Base-by-base conservation (phyloP, 2,888 invertebrate species). In the Habroteleia sp. region DNA sequence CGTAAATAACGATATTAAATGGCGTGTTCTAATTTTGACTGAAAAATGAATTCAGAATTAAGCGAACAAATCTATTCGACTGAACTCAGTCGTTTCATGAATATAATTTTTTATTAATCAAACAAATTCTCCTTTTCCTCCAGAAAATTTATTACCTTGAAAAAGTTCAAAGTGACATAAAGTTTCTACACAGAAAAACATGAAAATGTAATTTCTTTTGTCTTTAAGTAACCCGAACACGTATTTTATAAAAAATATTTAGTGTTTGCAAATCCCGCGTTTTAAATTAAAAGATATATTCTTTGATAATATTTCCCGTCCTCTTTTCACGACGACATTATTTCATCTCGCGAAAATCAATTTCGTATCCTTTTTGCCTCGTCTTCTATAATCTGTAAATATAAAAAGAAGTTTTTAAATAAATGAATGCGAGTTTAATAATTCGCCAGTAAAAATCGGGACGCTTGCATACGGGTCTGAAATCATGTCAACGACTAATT, bases 161-260 rank as follows among this genome's bases (percentile, higher is more conserved):
- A 60, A 54, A 46, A 60, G 33, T 58, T 46, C 27, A 7, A 25
- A 27, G 20, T 11, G 35, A 58, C 46, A 60, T 60, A 60, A 46
- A 46, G 60, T 46, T 46, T 37, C 37, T 3, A 17, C 29, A 37
- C 60, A 14, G 14, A 41, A 17, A 48, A 62, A 62, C 48, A 62
- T 62, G 62, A 62, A 62, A 62, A 48, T 39, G 41, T 48, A 62
- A 62, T 62, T 48, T 62, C 46, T 39, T 48, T 62, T 48, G 62
- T 62, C 62, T 41, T 62, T 62, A 48, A 48, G 62, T 35, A 62
- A 48, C 14, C 62, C 29, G 20, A 41, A 48, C 62, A 62, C 48
- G 62, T 62, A 62, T 48, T 48, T 48, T 48, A 48, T 39, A 39
- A 29, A 23, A 48, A 62, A 62, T 62, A 62, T 62, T 62, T 62